A percentile compares a stretch with the other conserved stretches of the same genome.
Conservation (phyloP, 2,888 invertebrate species). For the Chouioia cunea region DNA sequence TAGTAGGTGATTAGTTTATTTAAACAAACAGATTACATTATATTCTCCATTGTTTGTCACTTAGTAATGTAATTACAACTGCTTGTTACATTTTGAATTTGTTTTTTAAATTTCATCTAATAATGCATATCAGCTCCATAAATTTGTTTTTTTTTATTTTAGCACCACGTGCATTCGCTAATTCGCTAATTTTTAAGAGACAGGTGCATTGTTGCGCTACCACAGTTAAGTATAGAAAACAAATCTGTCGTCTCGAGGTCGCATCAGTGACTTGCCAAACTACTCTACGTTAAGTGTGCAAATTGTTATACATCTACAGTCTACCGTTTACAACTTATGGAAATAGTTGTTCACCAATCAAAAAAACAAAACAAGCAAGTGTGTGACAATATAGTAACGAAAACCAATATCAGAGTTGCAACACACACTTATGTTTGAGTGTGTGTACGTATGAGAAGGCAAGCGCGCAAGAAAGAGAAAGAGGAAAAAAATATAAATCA, state of each 20-base stretch:
- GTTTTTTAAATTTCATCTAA: constrained; percentile 43
- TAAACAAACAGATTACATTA: constrained; percentile 61
- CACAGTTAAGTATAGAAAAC: constrained; percentile 14
- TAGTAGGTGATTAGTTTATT: constrained; percentile 59
- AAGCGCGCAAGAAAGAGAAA: not conserved
- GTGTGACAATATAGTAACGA: no score
- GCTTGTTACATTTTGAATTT: constrained; percentile 55
- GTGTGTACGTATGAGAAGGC: not conserved
- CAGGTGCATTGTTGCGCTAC: constrained; percentile 33
- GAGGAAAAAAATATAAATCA: constrained; percentile 25
- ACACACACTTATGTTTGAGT: no score
- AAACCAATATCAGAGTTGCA: no score
- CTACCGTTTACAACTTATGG: not conserved
- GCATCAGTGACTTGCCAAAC: not conserved
- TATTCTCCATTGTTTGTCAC: constrained; percentile 39
- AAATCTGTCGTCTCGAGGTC: constrained; percentile 21
- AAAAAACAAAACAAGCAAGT: not conserved
- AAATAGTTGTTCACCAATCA: not conserved
- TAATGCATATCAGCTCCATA: constrained; percentile 41
- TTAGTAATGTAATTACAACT: constrained; percentile 51
- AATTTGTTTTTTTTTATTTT: constrained; percentile 18
- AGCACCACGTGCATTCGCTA: constrained; percentile 39
- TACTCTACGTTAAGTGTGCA: not conserved
- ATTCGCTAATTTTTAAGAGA: constrained; percentile 37
- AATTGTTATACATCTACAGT: no score